Conservation (phyloP, 2,797 vertebrate genomes). For the Amblyopsis hoosieri region DNA sequence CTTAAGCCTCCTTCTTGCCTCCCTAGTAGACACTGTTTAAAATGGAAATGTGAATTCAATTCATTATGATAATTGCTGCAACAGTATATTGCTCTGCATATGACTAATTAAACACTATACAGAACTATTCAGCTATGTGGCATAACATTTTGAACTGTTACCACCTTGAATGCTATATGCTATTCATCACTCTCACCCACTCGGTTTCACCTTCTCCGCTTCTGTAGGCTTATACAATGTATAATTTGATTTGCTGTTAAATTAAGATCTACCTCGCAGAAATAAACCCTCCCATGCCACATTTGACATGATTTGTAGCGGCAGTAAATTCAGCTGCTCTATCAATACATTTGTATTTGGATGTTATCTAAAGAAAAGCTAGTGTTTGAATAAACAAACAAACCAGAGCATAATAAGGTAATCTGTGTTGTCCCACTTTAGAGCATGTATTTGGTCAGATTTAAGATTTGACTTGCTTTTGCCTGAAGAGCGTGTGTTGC, state of each 20-base stretch:
- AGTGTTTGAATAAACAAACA: no score
- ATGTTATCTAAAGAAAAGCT: not conserved
- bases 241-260: not conserved
- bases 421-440: not conserved
- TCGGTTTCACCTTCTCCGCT: not conserved
- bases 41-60: not conserved
- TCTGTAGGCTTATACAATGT: no score
- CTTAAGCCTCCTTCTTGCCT: conserved; percentile 15
- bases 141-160: not conserved
- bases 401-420: not conserved
- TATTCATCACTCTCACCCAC: not conserved
- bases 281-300: not conserved
- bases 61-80: not conserved
- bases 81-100: not conserved
- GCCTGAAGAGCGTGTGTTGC: conserved; percentile 7
- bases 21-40: conserved; percentile 15
- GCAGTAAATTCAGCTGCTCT: conserved; percentile 11
- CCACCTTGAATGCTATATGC: not conserved
- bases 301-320: conserved; percentile 4
- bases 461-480: conserved; percentile 4
- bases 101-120: not conserved
- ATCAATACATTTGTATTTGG: conserved; percentile 5
- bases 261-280: not conserved
- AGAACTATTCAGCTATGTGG: not conserved
- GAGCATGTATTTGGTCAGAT: not conserved